Evolutionary conservation across 2,888 invertebrate species (phyloP), one percentile per base, ranked within the genome.

Genomic region (Drosophila mercatorum): DNA sequence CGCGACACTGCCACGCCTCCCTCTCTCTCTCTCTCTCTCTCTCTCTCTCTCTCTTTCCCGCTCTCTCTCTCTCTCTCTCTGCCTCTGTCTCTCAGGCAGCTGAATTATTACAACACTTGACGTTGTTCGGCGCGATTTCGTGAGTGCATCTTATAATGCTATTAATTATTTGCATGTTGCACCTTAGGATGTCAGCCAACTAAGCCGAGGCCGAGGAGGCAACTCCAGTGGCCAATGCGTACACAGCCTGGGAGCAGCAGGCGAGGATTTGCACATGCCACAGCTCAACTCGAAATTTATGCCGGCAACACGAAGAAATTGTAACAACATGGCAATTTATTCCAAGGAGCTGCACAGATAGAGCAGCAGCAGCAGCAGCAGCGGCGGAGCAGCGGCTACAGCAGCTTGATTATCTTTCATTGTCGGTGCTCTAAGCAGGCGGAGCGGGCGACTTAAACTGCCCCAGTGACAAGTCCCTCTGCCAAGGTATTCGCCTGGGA

Each of bases 81-180:
- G 28, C 3, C n/a, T 31, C 6, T 22, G 22, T 28, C 28, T 28
- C 28, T 28, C 5, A 4, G 28, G 28, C 53, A 66, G 66, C 80
- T 90, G 86, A 90, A 85, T 90, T 91, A 90, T 90, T 91, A 90
- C 90, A 91, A 80, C 83, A 84, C 77, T 75, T 73, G 75, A 73
- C 89, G 90, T 89, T 91, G 90, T 88, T 90, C 86, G 84, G 81
- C 82, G 88, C 87, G 91, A 92, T 91, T 92, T 92, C 92, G 92
- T 92, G 92, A 92, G 92, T 92, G 92, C 92, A 92, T 92, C 92
- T 92, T 92, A 92, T 92, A 92, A 92, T 92, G 91, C 92, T 92
- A 92, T 92, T 92, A 92, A 92, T 92, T 92, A 92, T 92, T 92
- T 92, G 91, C 92, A 92, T 92, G 92, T 92, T 90, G 90, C 91